Conservation (phyloP, 2,113 vertebrate genomes). For the Ceyx margarethae region DNA sequence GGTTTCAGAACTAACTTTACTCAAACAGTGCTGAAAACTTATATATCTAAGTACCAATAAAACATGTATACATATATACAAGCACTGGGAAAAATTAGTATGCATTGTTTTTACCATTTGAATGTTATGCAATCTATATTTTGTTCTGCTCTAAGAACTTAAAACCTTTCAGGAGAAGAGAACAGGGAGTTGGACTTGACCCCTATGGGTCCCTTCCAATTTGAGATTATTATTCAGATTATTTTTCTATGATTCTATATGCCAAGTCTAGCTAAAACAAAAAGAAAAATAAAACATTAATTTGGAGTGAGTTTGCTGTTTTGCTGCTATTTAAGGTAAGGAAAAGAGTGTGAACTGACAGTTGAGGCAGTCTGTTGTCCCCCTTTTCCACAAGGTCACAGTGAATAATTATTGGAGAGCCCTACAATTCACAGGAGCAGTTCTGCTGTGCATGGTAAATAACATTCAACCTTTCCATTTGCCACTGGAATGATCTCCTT, state of each 20-base stretch:
- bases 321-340: neutral
- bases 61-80: neutral
- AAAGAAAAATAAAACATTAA: neutral
- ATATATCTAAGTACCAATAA: neutral
- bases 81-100: neutral
- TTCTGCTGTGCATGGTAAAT: neutral
- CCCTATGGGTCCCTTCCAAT: no score
- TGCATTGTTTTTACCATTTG: neutral
- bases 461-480: neutral
- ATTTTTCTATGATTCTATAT: neutral
- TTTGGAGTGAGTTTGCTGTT: neutral
- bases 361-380: neutral
- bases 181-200: no score
- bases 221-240: no score
- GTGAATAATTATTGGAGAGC: neutral
- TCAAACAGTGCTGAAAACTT: neutral
- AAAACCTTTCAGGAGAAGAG: no score
- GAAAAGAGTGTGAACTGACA: neutral
- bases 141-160: no score
- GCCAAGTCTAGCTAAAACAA: neutral
- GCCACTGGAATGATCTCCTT: neutral
- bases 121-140: neutral
- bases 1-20: neutral
- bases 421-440: neutral
- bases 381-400: neutral